Evolutionary conservation across 1,140 invertebrate species (phyloP), one percentile per base, ranked within the genome.

Genomic region (Bombus cullumanus): DNA sequence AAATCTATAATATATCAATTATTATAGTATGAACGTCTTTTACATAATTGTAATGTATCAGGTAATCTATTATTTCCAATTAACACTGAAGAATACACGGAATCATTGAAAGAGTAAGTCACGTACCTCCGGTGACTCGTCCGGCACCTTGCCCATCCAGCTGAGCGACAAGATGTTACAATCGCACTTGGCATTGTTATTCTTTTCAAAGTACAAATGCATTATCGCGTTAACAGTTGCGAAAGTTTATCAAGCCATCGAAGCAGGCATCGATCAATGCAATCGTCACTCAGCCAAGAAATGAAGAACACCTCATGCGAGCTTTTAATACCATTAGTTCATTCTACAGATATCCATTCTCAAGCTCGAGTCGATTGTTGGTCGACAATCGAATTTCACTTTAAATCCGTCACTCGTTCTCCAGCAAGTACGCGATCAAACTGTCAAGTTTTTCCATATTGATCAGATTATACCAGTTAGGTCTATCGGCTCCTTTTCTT

Each of bases 71-170:
- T 69, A 25, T 37, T 37, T 69, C 6, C 34, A 37, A 37, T 69
- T 69, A 69, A 15, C 34, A 2, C 0, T 10, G 18, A 37, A 13
- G 9, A 18, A 15, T 31, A 34, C 8, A 8, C 6, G 6, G 13
- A 28, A 59, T 41, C 31, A 15, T 53, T 71, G 68, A 22, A 62
- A 62, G 59, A 39, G 25, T 25, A 83, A 83, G 62, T 47, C 75
- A 89, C 96, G 97, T 96, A 98, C 98, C 97, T 98, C 98, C 47
- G 98, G 98, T 90, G 98, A 96, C 93, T 98, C 98, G 94, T 99
- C 98, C 82, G 98, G 98, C 89, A 99, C 98, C 95, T 99, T 99
- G 89, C 98, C 98, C 98, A 99, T 99, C 98, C 98, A 99, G 92
- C 98, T 99, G 92, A 99, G 96, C 88, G 98, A 98, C 87, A 99